Evolutionary conservation across 2,797 vertebrate species (phyloP), one percentile per base, ranked within the genome.

Genomic region (Acestrorhynchus altus): DNA sequence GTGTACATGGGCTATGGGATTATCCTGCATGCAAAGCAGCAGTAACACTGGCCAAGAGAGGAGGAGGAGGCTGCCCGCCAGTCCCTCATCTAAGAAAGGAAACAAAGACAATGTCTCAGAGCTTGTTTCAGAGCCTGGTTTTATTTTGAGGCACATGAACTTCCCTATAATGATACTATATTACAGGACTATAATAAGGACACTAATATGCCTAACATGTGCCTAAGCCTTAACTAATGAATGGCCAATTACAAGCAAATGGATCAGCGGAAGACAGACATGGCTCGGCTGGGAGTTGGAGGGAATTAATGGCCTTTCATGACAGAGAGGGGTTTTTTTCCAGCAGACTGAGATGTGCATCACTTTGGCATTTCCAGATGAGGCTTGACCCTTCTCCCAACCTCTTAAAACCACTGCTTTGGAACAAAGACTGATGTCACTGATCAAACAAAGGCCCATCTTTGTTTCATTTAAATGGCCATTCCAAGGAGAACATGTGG

Each of bases 11-110:
- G 84, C 81, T 85, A 84, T 22, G 67, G 80, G 20, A 70, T 80
- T 80, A 81, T 67, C 57, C 85, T 83, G 83, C 74, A 76, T 78
- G 72, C 42, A 78, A 73, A 79, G 82, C 76, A 72, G 84, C 78
- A 77, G 78, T 77, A 69, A 88, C 42, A 72, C 86, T 76, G 86
- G 85, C 84, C 88, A 89, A 87, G 72, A 76, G 72, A 72, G 15
- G 49, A 52, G 76, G 68, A 79, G 7, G 72, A 67, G 42, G 13
- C 35, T 73, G 68, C 71, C 66, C 40, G 13, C 35, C 61, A 2
- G 81, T 86, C 85, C 83, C 76, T 83, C 93, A 93, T 93, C 92
- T 93, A 85, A 85, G 64, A 57, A 78, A 65, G 42, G 16, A 83
- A 86, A 31, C 22, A 83, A 67, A 79, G 11, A 60, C 15, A 35